Evolutionary conservation across 2,797 vertebrate species (phyloP).

Genomic region (Monodelphis domestica): DNA sequence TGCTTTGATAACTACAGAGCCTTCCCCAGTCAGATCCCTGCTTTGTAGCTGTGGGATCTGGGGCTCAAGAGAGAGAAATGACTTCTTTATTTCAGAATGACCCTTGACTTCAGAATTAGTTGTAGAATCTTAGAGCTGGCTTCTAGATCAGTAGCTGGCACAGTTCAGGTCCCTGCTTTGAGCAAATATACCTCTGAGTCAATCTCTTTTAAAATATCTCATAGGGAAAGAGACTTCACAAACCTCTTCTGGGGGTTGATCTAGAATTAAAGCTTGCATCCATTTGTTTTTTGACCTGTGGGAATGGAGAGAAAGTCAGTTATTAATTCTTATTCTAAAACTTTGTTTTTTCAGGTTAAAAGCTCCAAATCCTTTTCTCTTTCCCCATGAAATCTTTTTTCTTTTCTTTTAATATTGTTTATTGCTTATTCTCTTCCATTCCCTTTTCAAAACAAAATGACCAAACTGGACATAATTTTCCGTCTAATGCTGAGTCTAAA

Average conservation of each 20-base stretch:
- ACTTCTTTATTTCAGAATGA: neutral
- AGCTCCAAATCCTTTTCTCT: neutral
- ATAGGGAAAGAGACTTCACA: neutral
- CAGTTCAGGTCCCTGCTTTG: neutral
- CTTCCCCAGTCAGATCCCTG: neutral
- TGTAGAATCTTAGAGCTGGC: constrained; percentile 16
- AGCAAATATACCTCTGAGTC: constrained; percentile 31
- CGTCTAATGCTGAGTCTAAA: neutral
- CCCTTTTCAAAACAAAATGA: constrained; percentile 30
- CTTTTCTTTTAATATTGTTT: neutral
- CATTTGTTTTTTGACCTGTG: neutral
- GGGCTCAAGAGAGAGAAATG: fast-evolving
- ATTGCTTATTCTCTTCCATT: neutral
- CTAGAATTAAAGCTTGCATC: constrained; percentile 3
- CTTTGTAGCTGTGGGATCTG: neutral
- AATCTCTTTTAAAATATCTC: constrained; percentile 22
- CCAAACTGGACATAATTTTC: neutral
- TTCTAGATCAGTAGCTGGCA: neutral
- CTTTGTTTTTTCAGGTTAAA: neutral
- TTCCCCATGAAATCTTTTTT: neutral
- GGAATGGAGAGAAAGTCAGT: neutral
- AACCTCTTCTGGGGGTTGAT: constrained; percentile 8
- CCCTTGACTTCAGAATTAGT: no score
- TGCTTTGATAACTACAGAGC: neutral
- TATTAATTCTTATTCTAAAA: neutral